Conservation (phyloP, 2,797 vertebrate genomes). For the Bradypodion ventrale region DNA sequence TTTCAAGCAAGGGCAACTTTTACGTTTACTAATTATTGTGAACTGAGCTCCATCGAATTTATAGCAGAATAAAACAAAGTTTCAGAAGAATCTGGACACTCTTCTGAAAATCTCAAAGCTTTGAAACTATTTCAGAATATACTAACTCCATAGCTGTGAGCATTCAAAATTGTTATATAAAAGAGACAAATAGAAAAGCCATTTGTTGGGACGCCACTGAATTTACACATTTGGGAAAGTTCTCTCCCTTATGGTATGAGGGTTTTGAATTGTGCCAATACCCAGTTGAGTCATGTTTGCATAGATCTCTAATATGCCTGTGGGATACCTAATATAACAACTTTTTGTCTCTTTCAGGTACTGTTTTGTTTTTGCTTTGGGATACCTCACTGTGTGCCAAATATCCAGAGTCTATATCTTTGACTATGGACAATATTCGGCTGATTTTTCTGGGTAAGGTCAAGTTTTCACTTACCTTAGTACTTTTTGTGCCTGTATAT, state of each 20-base stretch:
- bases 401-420: constrained; percentile 97
- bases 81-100: background rate
- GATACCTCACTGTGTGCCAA: constrained; percentile 97
- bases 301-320: background rate
- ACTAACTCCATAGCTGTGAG: background rate
- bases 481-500: background rate
- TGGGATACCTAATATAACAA: background rate
- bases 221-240: background rate
- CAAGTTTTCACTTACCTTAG: constrained; percentile 24
- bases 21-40: no score
- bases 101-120: background rate
- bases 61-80: no score
- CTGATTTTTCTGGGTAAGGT: constrained; percentile 98
- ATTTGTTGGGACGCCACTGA: background rate
- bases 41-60: no score
- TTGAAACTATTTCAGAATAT: background rate
- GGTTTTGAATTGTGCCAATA: background rate
- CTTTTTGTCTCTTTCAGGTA: constrained; percentile 79
- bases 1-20: no score
- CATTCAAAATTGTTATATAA: background rate
- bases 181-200: background rate
- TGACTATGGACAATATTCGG: constrained; percentile 98
- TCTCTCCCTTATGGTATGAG: background rate
- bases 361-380: constrained; percentile 95
- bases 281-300: background rate